Percentiles rank a stretch among this genome's conserved stretches.
phyloP scores from a whole-genome alignment of 2,888 invertebrate genomes.

The Malacosoma neustria region DNA sequence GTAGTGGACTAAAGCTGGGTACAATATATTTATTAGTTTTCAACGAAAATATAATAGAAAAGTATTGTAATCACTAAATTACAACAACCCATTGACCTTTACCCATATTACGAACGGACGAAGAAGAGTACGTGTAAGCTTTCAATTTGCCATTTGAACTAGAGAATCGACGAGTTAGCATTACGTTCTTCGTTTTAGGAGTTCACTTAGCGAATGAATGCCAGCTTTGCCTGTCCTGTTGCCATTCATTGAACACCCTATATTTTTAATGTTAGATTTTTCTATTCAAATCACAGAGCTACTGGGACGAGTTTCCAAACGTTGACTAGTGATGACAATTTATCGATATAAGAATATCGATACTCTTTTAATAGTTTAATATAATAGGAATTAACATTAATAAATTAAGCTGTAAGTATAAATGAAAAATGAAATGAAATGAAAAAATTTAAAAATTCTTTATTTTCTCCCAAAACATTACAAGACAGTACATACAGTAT shows the following conservation, averaged over 20 bases:
- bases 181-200: slow-evolving; percentile 33
- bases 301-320: slow-evolving; percentile 28
- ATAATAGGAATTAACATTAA: too few species aligned
- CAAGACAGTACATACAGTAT: too few species aligned
- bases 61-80: slow-evolving; percentile 1
- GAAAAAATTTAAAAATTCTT: too few species aligned
- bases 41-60: too few species aligned
- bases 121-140: slow-evolving; percentile 25
- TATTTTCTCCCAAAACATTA: too few species aligned
- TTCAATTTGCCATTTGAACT: slow-evolving; percentile 40
- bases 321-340: slow-evolving; percentile 16
- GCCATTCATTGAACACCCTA: slow-evolving; percentile 46
- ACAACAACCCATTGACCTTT: slow-evolving; percentile 2
- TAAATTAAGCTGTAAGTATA: too few species aligned
- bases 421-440: too few species aligned
- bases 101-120: slow-evolving; percentile 20
- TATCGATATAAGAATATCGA: slow-evolving; percentile 16
- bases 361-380: too few species aligned
- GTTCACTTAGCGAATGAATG: slow-evolving; percentile 60
- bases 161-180: slow-evolving; percentile 37
- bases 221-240: slow-evolving; percentile 40
- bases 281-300: slow-evolving; percentile 43
- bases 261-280: slow-evolving; percentile 60
- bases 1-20: too few species aligned
- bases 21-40: too few species aligned